Evolutionary conservation across 2,888 invertebrate genomes (phyloP).

Genomic region (Philopedon plagiatum): DNA sequence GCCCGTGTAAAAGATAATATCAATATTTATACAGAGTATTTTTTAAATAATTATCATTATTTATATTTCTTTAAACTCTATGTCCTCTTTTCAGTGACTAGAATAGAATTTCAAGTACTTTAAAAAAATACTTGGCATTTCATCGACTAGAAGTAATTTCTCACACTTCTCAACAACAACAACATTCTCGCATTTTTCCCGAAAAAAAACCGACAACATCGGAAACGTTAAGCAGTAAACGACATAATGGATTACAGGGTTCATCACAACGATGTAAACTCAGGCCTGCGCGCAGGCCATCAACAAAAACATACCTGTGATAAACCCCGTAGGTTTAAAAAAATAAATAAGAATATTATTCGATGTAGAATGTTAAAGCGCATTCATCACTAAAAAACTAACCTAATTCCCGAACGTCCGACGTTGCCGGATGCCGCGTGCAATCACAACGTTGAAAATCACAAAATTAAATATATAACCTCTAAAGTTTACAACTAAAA

Average conservation of each 20-base stretch:
- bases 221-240: background rate
- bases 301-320: background rate
- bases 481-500: constrained; percentile 27
- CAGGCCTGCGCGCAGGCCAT: background rate
- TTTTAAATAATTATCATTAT: constrained; percentile 50
- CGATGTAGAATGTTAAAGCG: constrained; percentile 37
- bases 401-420: constrained; percentile 11
- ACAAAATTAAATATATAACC: constrained; percentile 31
- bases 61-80: constrained; percentile 52
- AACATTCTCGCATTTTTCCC: constrained; percentile 30
- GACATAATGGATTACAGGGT: background rate
- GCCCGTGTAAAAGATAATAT: constrained; percentile 42
- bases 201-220: constrained; percentile 33
- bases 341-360: constrained; percentile 27
- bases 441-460: constrained; percentile 42
- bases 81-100: constrained; percentile 58
- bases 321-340: background rate
- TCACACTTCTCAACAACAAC: constrained; percentile 15
- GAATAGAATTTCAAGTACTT: constrained; percentile 58
- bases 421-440: constrained; percentile 34
- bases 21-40: constrained; percentile 57
- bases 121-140: constrained; percentile 58
- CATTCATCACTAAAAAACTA: constrained; percentile 18
- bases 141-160: constrained; percentile 46
- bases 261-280: background rate